Evolutionary conservation across 2,113 vertebrate genomes (phyloP).

Genomic region (Isichthys henryi): DNA sequence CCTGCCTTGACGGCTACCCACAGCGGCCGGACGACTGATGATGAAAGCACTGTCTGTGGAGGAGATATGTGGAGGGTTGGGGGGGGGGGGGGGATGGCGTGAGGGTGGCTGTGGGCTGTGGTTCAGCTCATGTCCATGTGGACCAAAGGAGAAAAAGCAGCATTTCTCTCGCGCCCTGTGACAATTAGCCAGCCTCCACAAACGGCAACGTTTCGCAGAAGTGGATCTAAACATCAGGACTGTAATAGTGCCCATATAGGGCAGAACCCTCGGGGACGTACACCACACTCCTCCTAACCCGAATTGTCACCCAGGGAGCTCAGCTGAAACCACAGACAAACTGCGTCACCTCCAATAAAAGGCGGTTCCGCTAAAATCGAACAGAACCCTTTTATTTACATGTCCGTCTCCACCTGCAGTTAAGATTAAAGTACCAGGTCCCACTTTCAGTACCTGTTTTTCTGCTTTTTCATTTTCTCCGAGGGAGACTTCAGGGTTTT

Average conservation of each 20-base stretch:
- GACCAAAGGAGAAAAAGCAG: constrained; percentile 55
- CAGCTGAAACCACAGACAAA: constrained; percentile 51
- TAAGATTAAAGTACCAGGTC: neutral
- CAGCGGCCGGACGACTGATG: constrained; percentile 41
- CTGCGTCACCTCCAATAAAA: constrained; percentile 4
- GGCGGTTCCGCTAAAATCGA: neutral
- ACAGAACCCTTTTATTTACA: constrained; percentile 3
- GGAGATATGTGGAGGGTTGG: constrained; percentile 61
- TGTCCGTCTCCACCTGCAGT: neutral
- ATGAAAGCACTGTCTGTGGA: constrained; percentile 59
- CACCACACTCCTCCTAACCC: constrained; percentile 58
- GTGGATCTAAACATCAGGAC: constrained; percentile 1
- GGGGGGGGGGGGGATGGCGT: constrained; percentile 62
- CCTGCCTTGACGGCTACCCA: constrained; percentile 40
- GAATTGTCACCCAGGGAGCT: constrained; percentile 57
- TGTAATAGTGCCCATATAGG: constrained; percentile 54
- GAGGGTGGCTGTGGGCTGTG: constrained; percentile 64
- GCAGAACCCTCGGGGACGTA: constrained; percentile 34
- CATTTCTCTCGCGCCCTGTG: constrained; percentile 50
- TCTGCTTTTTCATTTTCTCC: neutral
- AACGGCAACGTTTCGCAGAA: neutral
- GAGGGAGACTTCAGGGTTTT: neutral
- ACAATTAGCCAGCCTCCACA: constrained; percentile 56
- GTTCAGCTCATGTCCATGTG: constrained; percentile 57
- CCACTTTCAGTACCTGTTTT: neutral